phyloP scores from a whole-genome alignment of 2,888 invertebrate genomes.

The Macaria liturata region DNA sequence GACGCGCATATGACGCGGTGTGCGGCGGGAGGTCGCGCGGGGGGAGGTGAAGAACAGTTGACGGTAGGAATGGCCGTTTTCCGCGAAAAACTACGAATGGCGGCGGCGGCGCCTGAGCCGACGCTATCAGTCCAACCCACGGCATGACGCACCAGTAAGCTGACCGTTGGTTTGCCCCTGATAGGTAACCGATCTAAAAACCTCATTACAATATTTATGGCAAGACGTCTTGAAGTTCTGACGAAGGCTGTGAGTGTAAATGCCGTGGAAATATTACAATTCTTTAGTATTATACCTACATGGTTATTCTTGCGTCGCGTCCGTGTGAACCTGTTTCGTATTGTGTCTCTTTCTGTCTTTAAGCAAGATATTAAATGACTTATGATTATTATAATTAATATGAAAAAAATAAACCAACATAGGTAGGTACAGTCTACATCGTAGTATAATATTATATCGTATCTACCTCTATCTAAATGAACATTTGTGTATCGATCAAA shows the following conservation, averaged over 20 bases:
- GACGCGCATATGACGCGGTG: slow-evolving; percentile 69
- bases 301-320: slow-evolving; percentile 34
- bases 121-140: slow-evolving; percentile 56
- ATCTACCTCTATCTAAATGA: too few relatives aligned
- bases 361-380: too few relatives aligned
- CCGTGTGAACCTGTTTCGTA: slow-evolving; percentile 23
- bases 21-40: slow-evolving; percentile 45
- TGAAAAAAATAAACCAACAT: too few relatives aligned
- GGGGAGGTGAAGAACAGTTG: slow-evolving; percentile 46
- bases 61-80: slow-evolving; percentile 70
- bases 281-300: slow-evolving; percentile 6
- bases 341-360: slow-evolving; percentile 13
- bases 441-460: slow-evolving; percentile 2
- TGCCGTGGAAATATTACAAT: slow-evolving; percentile 14
- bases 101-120: slow-evolving; percentile 54
- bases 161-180: slow-evolving; percentile 65
- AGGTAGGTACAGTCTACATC: slow-evolving; percentile 37
- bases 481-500: slow-evolving; percentile 55
- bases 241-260: slow-evolving; percentile 56
- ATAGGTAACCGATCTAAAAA: slow-evolving; percentile 41
- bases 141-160: slow-evolving; percentile 67
- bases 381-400: not conserved
- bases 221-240: slow-evolving; percentile 38
- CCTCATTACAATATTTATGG: slow-evolving; percentile 27
- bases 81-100: slow-evolving; percentile 76